Conservation (phyloP, 64 coral and sea anemone species). For the Dendronephthya gigantea region DNA sequence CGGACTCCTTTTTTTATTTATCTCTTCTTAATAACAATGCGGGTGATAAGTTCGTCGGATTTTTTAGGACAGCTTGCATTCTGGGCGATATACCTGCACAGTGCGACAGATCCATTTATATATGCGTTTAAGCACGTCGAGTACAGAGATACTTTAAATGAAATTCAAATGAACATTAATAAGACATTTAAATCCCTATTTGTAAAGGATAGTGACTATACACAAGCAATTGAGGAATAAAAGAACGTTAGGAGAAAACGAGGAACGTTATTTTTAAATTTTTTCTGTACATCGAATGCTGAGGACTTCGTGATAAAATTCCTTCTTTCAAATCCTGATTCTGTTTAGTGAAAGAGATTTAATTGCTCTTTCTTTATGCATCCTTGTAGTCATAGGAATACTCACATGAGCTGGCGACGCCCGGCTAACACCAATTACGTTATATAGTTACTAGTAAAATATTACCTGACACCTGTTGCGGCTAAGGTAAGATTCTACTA, state of each 20-base stretch:
- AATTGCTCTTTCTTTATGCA: too few relatives aligned
- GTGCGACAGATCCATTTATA: constrained; percentile 80
- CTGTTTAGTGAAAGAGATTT: too few relatives aligned
- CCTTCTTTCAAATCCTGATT: too few relatives aligned
- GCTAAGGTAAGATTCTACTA: too few relatives aligned
- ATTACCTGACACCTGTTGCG: too few relatives aligned
- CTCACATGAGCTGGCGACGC: too few relatives aligned
- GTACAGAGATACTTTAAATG: constrained; percentile 58
- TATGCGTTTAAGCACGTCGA: constrained; percentile 78
- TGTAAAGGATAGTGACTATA: neutral
- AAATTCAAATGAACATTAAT: constrained; percentile 28
- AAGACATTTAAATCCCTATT: neutral
- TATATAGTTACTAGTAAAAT: too few relatives aligned
- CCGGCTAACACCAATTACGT: too few relatives aligned
- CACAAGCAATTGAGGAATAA: neutral
- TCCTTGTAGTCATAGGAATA: too few relatives aligned
- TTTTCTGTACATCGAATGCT: too few relatives aligned
- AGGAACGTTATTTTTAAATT: neutral
- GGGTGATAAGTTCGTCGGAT: constrained; percentile 42
- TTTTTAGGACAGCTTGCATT: constrained; percentile 74
- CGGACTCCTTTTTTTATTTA: constrained; percentile 77
- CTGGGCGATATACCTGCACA: constrained; percentile 92
- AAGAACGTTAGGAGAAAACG: neutral
- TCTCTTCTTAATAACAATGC: constrained; percentile 40
- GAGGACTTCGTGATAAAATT: too few relatives aligned